Conservation (phyloP, 2,113 vertebrate genomes). For the Callaeas wilsoni region DNA sequence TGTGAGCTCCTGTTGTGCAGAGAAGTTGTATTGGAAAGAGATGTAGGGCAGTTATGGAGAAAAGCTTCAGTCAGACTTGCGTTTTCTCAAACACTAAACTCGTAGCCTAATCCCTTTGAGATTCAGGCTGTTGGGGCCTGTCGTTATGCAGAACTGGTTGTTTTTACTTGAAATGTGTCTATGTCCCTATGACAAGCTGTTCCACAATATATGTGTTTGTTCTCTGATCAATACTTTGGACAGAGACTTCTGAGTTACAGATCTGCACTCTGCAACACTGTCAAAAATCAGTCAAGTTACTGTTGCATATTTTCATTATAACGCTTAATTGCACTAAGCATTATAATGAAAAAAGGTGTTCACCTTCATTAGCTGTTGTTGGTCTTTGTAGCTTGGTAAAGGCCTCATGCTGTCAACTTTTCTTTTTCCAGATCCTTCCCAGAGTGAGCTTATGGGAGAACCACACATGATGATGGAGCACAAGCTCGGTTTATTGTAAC, state of each 20-base stretch:
- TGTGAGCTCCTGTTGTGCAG: background rate
- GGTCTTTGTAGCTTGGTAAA: background rate
- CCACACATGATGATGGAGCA: conserved; percentile 94
- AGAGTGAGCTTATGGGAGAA: conserved; percentile 92
- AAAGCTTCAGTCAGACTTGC: background rate
- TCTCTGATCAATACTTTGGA: background rate
- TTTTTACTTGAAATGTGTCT: background rate
- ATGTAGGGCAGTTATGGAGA: rapidly evolving
- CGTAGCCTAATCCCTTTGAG: background rate
- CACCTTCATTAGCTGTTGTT: background rate
- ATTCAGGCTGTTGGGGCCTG: background rate
- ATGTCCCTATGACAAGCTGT: background rate
- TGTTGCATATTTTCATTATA: too few relatives aligned
- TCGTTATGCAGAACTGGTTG: background rate
- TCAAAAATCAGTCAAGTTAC: background rate
- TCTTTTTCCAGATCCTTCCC: conserved; percentile 82
- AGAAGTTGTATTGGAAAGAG: background rate
- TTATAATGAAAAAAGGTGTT: background rate
- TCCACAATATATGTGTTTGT: background rate
- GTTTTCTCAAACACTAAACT: background rate
- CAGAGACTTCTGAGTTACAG: background rate
- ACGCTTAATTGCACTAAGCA: too few relatives aligned
- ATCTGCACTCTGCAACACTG: background rate
- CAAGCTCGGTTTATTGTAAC: conserved; percentile 86
- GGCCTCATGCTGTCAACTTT: background rate